Percentiles rank a stretch among this genome's conserved stretches.
Evolutionary conservation across 2,113 vertebrate genomes (phyloP).

Genomic region (Microtus richardsoni): DNA sequence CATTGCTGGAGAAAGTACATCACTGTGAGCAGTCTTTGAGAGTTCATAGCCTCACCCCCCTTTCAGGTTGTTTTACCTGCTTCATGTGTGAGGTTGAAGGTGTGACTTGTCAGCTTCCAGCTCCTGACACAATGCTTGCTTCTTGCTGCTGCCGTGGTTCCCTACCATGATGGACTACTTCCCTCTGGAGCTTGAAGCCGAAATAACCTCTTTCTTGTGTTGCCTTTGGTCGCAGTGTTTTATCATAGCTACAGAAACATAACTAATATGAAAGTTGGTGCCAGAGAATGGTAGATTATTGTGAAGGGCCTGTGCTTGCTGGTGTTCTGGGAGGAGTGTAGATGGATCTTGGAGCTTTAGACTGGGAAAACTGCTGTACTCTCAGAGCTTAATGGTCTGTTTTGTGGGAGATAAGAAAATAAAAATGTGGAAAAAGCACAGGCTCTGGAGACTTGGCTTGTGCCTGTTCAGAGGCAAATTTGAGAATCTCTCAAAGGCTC

Average conservation of each 20-base stretch:
- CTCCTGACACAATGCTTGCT: background rate
- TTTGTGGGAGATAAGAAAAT: background rate
- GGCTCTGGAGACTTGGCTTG: background rate
- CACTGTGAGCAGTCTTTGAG: background rate
- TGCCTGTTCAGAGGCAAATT: background rate
- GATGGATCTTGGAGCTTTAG: background rate
- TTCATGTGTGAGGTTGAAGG: background rate
- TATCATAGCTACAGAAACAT: background rate
- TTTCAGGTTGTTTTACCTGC: background rate
- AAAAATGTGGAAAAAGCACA: too few species aligned
- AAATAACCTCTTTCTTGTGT: background rate
- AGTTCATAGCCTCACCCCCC: background rate
- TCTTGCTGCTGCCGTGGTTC: background rate
- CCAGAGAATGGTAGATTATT: background rate
- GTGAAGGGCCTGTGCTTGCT: background rate
- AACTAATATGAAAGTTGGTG: background rate
- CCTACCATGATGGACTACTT: background rate
- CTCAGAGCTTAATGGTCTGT: background rate
- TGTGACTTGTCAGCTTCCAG: background rate
- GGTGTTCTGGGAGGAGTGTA: too few species aligned
- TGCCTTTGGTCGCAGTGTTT: background rate
- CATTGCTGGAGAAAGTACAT: background rate
- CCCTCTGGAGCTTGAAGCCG: background rate
- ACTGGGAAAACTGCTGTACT: background rate
- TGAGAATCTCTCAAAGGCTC: background rate